A percentile compares a stretch with the other conserved stretches of the same genome.
These are phyloP conservation scores for Crambe crambe DNA, from an alignment of 37 sponge, comb jelly and placozoan genomes.

Conservation along the genomic window DNA sequence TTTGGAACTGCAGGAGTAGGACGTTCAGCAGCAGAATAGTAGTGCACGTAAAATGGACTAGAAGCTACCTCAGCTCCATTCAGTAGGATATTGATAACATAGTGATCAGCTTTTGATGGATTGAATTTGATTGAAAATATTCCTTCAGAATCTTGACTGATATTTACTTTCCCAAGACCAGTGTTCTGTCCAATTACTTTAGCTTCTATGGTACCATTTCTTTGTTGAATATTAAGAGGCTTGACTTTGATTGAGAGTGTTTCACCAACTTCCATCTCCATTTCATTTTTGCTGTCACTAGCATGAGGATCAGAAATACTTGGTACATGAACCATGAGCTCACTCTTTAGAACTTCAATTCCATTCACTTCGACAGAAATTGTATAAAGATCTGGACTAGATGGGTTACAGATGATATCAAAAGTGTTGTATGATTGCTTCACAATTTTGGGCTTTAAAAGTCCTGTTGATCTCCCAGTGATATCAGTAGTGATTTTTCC, in stretches of 20 bases:
- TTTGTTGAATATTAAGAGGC: slow-evolving; percentile 6
- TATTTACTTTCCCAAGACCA: neutral
- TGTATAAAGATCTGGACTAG: slow-evolving; percentile 48
- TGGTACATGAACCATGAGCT: slow-evolving; percentile 27
- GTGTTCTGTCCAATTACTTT: slow-evolving; percentile 39
- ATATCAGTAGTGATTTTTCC: slow-evolving; percentile 29
- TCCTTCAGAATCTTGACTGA: slow-evolving; percentile 2
- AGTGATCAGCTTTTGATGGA: slow-evolving; percentile 58
- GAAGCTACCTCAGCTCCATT: slow-evolving; percentile 37
- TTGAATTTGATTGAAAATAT: slow-evolving; percentile 42
- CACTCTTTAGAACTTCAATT: slow-evolving; percentile 25
- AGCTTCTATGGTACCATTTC: slow-evolving; percentile 29
- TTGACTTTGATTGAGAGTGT: slow-evolving; percentile 27
- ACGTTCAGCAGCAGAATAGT: neutral
- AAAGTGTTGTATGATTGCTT: neutral
- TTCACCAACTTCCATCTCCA: slow-evolving; percentile 18
- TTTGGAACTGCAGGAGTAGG: neutral
- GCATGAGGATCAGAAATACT: slow-evolving; percentile 14
- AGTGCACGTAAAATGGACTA: slow-evolving; percentile 64
- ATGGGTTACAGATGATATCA: slow-evolving; percentile 19
- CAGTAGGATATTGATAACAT: slow-evolving; percentile 38
- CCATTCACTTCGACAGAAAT: slow-evolving; percentile 21
- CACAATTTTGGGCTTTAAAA: neutral
- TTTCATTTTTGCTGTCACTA: slow-evolving; percentile 21
- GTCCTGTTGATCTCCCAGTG: slow-evolving; percentile 28